phyloP scores from a whole-genome alignment of 1,140 invertebrate species.

The Macrobrachium rosenbergii region DNA sequence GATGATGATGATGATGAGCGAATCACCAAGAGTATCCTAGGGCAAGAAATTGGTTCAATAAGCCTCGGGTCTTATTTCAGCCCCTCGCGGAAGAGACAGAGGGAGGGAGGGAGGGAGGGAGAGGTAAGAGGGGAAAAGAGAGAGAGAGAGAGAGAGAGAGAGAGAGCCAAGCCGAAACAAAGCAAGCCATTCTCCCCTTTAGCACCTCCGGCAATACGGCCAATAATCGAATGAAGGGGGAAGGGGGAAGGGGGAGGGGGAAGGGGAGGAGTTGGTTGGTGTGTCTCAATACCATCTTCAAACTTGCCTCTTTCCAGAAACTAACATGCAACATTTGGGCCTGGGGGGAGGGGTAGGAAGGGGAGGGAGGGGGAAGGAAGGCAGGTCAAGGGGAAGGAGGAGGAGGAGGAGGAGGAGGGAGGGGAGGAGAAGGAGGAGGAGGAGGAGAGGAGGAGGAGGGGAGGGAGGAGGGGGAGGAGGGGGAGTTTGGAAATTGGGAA shows the following conservation, averaged over 20 bases:
- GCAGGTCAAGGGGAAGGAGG: background rate
- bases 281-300: constrained; percentile 33
- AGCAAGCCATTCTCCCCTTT: constrained; percentile 47
- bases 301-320: constrained; percentile 58
- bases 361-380: constrained; percentile 19
- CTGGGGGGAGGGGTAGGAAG: constrained; percentile 19
- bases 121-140: background rate
- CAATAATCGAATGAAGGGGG: constrained; percentile 42
- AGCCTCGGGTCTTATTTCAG: constrained; percentile 47
- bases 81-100: background rate
- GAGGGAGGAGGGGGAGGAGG: background rate
- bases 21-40: constrained; percentile 26
- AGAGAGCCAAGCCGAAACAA: background rate
- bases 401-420: background rate
- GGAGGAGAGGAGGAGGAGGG: background rate
- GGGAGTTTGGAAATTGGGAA: background rate
- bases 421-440: background rate
- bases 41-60: constrained; percentile 56
- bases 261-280: too few species aligned
- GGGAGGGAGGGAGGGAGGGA: background rate
- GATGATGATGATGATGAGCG: constrained; percentile 28
- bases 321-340: constrained; percentile 54
- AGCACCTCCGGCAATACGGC: constrained; percentile 40
- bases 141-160: background rate
- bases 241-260: too few species aligned